Evolutionary conservation across 2,113 vertebrate genomes (phyloP).

Genomic region (Sphyrna mokarran): DNA sequence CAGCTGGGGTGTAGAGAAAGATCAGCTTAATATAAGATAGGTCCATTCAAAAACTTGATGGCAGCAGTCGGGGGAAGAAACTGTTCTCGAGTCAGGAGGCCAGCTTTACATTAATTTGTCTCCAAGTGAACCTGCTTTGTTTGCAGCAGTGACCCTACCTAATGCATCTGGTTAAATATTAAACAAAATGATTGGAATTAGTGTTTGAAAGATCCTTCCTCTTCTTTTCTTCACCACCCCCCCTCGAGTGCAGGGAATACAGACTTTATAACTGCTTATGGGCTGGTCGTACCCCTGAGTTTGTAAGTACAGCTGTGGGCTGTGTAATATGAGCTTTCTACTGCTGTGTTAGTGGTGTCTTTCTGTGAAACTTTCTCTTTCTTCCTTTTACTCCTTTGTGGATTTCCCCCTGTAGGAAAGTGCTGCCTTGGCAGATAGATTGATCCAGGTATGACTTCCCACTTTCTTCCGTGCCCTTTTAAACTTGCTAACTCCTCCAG

Average conservation of each 20-base stretch:
- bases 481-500: slow-evolving; percentile 29
- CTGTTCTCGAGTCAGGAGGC: no score
- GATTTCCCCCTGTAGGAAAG: slow-evolving; percentile 70
- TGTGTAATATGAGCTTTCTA: background rate
- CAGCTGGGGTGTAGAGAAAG: no score
- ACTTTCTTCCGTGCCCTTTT: slow-evolving; percentile 40
- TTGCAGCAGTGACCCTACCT: background rate
- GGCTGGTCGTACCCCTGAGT: background rate
- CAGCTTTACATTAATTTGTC: background rate
- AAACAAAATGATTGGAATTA: background rate
- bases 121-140: background rate
- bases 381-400: slow-evolving; percentile 46
- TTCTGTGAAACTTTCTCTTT: slow-evolving; percentile 42
- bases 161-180: background rate
- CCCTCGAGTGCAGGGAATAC: background rate
- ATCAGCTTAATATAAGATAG: no score
- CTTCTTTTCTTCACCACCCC: no score
- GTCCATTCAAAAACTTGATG: no score
- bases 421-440: slow-evolving; percentile 91
- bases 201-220: background rate
- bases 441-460: slow-evolving; percentile 85
- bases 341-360: slow-evolving; percentile 2
- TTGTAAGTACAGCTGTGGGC: background rate
- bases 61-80: no score
- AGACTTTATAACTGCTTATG: background rate